phyloP scores from a whole-genome alignment of 2,113 vertebrate genomes.

The Zapus hudsonius region DNA sequence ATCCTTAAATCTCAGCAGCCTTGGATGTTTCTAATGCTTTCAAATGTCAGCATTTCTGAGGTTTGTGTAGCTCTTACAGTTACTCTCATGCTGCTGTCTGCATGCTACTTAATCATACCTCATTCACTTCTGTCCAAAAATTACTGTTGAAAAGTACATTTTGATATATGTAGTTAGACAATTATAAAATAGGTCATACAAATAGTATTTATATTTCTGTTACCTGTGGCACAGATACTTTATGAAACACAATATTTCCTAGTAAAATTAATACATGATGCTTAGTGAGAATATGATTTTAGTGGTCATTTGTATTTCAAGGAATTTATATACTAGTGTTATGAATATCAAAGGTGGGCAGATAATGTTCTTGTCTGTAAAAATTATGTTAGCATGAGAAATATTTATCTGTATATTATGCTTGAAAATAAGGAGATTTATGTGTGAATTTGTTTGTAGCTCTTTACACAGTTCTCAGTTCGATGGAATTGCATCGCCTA shows the following conservation, averaged over 20 bases:
- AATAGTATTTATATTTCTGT: neutral
- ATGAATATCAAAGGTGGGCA: neutral
- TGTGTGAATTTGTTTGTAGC: neutral
- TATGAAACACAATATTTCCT: neutral
- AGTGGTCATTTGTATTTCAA: neutral
- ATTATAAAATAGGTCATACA: neutral
- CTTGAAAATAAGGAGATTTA: neutral
- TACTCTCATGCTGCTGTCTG: neutral
- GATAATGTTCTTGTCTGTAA: too few relatives aligned
- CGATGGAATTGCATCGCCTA: neutral
- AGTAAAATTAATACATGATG: neutral
- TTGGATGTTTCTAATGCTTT: neutral
- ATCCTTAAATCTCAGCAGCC: neutral
- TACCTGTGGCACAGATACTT: neutral
- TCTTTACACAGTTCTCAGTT: neutral
- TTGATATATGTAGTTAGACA: neutral
- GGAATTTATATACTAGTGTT: neutral
- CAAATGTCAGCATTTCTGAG: neutral
- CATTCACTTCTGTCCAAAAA: neutral
- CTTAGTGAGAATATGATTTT: neutral
- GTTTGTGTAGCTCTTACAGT: neutral
- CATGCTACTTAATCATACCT: neutral
- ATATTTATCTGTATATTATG: neutral
- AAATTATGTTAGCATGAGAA: too few relatives aligned
- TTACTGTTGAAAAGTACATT: neutral